Evolutionary conservation across 2,113 vertebrate species (phyloP), one percentile per base, ranked within the genome.

Genomic region (Lophotis ruficrista): DNA sequence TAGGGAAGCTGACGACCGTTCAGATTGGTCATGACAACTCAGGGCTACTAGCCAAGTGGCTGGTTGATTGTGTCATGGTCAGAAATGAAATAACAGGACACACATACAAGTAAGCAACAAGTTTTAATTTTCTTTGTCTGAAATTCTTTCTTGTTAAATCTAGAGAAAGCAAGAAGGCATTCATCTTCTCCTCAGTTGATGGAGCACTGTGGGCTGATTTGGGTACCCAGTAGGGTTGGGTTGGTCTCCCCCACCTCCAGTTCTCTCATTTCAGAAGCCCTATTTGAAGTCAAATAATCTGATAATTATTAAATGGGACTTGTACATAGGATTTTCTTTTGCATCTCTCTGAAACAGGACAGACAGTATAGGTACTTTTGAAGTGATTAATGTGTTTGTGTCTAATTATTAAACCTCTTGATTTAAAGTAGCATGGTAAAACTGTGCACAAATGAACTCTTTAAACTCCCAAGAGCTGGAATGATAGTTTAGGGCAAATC

Each of bases 1-100:
- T 99, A 96, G 99, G 99, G 90, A 98, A 99, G 93, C 98, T 99
- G 95, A 99, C 99, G 12, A 99, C 99, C 0, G 98, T 99, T 94
- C 99, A 99, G 97, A 98, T 99, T 89, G 99, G 99, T 27, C 99
- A 99, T 48, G 99, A 99, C 97, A 99, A 99, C 98, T 99, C 99
- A 5, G 99, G 99, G 80, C 94, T 99, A 6, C 98, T 99, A 93
- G 99, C 99, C 96, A 99, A 99, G 97, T 99, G 99, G 99, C 98
- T 99, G 84, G 99, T 99, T 92, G 99, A 99, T 97, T 99, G 99
- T 68, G 99, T 99, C 97, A 98, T 99, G 98, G 99, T 99, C 94
- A 98, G 99, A 93, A 99, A 99, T 71, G 99, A 99, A 98, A 99
- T 99, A 92, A 99, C 99, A 12, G 99, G 99, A 92, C 99, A 99